phyloP scores from a whole-genome alignment of 2,797 vertebrate genomes.

The Liasis olivaceus region DNA sequence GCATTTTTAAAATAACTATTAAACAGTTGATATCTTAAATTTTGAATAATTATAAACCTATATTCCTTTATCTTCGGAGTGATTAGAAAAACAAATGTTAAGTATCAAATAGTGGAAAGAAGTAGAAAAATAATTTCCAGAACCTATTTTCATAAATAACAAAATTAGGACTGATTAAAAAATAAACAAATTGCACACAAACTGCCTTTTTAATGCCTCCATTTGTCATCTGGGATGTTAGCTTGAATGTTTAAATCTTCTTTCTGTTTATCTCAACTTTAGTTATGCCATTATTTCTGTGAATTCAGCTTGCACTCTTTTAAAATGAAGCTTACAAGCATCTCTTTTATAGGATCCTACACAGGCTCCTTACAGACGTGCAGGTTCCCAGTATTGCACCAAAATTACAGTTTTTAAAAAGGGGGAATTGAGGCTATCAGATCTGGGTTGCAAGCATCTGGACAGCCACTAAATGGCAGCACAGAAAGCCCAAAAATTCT shows the following conservation, averaged over 20 bases:
- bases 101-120: slow-evolving; percentile 53
- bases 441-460: not conserved
- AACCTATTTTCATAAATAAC: slow-evolving; percentile 43
- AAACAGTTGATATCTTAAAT: slow-evolving; percentile 77
- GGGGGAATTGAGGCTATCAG: not conserved
- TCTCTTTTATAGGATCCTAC: slow-evolving; percentile 71
- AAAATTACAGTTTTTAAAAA: slow-evolving; percentile 50
- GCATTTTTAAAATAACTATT: slow-evolving; percentile 72
- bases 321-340: slow-evolving; percentile 56
- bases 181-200: slow-evolving; percentile 59
- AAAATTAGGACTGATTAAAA: slow-evolving; percentile 62
- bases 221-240: slow-evolving; percentile 59
- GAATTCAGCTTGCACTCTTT: slow-evolving; percentile 71
- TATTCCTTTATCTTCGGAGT: slow-evolving; percentile 57
- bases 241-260: slow-evolving; percentile 66
- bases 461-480: not conserved
- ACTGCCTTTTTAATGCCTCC: slow-evolving; percentile 52
- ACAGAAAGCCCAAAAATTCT: not conserved
- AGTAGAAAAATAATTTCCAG: not conserved
- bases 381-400: slow-evolving; percentile 51
- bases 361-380: slow-evolving; percentile 44
- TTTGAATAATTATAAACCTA: slow-evolving; percentile 66
- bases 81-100: slow-evolving; percentile 59
- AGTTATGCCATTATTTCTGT: slow-evolving; percentile 49
- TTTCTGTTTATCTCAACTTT: slow-evolving; percentile 51